Evolutionary conservation across 53 echinoderm and acorn worm species (phyloP), one percentile per base, ranked within the genome.

Genomic region (Holothuria leucospilota): DNA sequence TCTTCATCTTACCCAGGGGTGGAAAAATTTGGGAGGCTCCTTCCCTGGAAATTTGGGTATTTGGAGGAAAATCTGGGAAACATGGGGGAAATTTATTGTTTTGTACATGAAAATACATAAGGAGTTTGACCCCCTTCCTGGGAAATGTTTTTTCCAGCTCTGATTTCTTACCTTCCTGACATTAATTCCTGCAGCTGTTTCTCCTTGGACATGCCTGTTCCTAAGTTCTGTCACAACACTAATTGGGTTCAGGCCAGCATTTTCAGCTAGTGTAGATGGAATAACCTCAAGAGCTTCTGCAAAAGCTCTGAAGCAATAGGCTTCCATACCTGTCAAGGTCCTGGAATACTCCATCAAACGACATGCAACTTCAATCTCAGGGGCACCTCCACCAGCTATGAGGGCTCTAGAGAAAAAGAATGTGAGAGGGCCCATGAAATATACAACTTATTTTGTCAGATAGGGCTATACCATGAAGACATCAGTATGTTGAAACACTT

Each of bases 231-330:
- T 97, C 53, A 97, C 95, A 12, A 97, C 97, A 11, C 91, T 85
- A 39, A 97, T 97, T 14, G 95, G 97, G 49, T 97, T 95, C 62
- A 95, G 92, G 23, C 94, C 94, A 25, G 95, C 97, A 71, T 97
- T 97, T 87, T 97, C 97, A 5, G 97, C 97, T 84, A 95, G 84
- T 15, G 97, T 97, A 4, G 93, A 94, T 8, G 97, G 97, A 60
- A 95, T 91, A 29, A 95, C 90, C 84, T 97, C 97, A 86, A 97
- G 72, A n/a, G 94, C 94, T 65, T 97, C 95, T 12, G 94, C 97
- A 67, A 94, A 96, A n/a, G 93, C 94, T 68, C 93, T 90, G 86
- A 95, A 91, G 93, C 97, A 97, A 90, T 97, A 97, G 6, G 91
- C 97, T 69, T 97, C 97, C 93, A 97, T 89, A 7, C 97, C 97